These are phyloP conservation scores for Apis laboriosa DNA, from an alignment of 1,140 invertebrate species.

Conservation along the genomic window DNA sequence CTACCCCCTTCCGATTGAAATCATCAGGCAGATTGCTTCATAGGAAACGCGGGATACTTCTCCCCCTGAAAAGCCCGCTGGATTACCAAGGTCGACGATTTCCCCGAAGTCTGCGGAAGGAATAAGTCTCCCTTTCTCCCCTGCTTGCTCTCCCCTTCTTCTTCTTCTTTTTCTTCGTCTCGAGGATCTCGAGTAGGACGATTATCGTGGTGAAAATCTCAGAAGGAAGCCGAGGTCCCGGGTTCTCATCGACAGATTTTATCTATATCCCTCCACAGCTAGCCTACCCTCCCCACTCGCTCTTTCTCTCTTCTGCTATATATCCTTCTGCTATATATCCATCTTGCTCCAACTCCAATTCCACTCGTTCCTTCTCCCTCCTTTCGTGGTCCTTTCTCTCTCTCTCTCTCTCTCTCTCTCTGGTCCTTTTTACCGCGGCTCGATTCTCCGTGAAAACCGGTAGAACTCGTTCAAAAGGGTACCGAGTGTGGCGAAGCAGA, in stretches of 20 bases:
- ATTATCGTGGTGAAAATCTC: slow-evolving; percentile 71
- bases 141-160: too few species aligned
- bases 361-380: too few species aligned
- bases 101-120: slow-evolving; percentile 59
- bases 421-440: slow-evolving; percentile 52
- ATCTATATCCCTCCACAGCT: slow-evolving; percentile 54
- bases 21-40: slow-evolving; percentile 62
- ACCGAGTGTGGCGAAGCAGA: slow-evolving; percentile 16
- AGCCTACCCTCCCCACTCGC: slow-evolving; percentile 43
- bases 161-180: slow-evolving; percentile 45
- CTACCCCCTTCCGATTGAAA: neutral
- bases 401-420: neutral
- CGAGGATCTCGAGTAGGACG: slow-evolving; percentile 60
- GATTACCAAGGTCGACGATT: slow-evolving; percentile 66
- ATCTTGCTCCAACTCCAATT: neutral
- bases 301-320: slow-evolving; percentile 14
- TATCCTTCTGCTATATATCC: neutral
- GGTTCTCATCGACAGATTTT: slow-evolving; percentile 66
- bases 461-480: slow-evolving; percentile 70
- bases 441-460: slow-evolving; percentile 66
- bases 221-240: slow-evolving; percentile 49
- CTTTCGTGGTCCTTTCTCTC: slow-evolving; percentile 15
- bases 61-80: slow-evolving; percentile 46
- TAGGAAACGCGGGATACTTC: slow-evolving; percentile 54
- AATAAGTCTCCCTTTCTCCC: slow-evolving; percentile 46